Percentiles rank a stretch among this genome's conserved stretches.
Conservation (phyloP, 2,888 invertebrate genomes). For the Rugalucina vietnamica region DNA sequence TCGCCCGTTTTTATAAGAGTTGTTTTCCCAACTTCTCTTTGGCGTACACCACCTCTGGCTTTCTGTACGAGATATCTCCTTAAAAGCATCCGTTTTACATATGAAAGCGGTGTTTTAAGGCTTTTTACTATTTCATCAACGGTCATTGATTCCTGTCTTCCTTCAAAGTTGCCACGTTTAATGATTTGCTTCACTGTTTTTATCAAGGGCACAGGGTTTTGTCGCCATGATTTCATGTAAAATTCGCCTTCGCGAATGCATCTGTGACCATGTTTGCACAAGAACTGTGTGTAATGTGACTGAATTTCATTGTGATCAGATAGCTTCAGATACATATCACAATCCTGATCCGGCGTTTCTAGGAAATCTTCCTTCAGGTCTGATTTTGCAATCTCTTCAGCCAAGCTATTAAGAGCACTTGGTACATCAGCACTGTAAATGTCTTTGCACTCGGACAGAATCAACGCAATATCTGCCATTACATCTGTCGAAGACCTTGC, state of each 20-base stretch:
- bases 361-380: background rate
- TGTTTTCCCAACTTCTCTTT: conserved; percentile 88
- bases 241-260: conserved; percentile 85
- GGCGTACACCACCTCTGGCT: conserved; percentile 87
- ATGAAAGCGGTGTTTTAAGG: background rate
- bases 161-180: background rate
- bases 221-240: conserved; percentile 66
- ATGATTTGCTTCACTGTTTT: conserved; percentile 85
- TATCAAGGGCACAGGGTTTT: conserved; percentile 61
- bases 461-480: background rate
- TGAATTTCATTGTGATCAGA: background rate
- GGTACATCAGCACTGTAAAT: conserved; percentile 1
- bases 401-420: background rate
- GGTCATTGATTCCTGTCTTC: background rate
- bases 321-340: background rate
- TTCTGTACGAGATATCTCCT: background rate
- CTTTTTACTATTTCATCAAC: conserved; percentile 6
- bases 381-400: background rate
- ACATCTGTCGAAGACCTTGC: background rate
- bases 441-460: background rate
- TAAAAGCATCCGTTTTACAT: background rate
- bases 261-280: conserved; percentile 89
- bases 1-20: conserved; percentile 84
- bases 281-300: conserved; percentile 83
- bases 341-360: background rate